phyloP scores from a whole-genome alignment of 2,113 vertebrate species.

The Nesospiza acunhae region DNA sequence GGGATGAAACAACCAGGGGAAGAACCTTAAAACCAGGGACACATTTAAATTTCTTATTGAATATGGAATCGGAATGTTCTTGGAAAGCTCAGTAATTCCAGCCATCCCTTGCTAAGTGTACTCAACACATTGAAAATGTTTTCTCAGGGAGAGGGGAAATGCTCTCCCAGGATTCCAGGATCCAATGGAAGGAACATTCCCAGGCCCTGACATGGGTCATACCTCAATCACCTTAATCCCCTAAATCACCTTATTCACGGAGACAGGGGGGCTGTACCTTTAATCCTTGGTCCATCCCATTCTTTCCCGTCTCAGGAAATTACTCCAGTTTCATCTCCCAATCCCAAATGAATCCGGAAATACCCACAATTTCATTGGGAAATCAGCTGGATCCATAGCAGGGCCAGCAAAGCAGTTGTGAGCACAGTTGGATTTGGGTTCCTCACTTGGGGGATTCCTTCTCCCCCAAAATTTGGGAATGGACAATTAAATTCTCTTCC shows the following conservation, averaged over 20 bases:
- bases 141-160: background rate
- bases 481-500: background rate
- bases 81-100: background rate
- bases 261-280: background rate
- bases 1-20: background rate
- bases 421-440: background rate
- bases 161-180: background rate
- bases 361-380: background rate
- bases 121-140: background rate
- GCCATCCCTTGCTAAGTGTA: background rate
- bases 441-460: rapidly evolving
- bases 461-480: background rate
- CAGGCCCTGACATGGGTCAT: too few relatives aligned
- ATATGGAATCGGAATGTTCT: background rate
- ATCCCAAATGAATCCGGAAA: background rate
- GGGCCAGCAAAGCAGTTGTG: too few relatives aligned
- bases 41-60: background rate
- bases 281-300: background rate
- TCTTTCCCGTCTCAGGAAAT: background rate
- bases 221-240: background rate
- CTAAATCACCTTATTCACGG: background rate
- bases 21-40: background rate
- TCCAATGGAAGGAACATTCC: background rate
- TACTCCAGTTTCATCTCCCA: background rate
- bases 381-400: rapidly evolving